Evolutionary conservation across 2,888 invertebrate genomes (phyloP), one percentile per base, ranked within the genome.

Genomic region (Cantharis nigra): DNA sequence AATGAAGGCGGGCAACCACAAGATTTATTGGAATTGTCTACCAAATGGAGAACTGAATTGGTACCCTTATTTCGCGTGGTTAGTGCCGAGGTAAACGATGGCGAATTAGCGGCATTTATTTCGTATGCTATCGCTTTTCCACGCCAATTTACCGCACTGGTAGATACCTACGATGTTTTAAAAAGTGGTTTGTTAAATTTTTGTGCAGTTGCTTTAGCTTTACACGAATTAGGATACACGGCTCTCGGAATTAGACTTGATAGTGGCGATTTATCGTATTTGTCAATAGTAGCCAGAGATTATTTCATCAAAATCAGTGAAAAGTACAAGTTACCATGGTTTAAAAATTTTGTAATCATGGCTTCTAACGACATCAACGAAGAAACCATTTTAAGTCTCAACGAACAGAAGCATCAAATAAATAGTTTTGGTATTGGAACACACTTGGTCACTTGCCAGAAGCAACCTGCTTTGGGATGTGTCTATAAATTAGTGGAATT

Each of bases 341-440:
- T 98, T 89, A 91, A 93, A 30, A 91, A 93, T 80, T 88, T 98
- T 79, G 95, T 93, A 65, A 98, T 99, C 82, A 97, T 99, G 75
- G 99, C 98, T 1, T 98, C 98, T 63, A 99, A 99, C 88, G 98
- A 99, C 87, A 98, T 99, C 80, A 99, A 99, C 86, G 99, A 99
- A 88, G 98, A 99, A 81, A 99, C 98, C 0, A 98, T 99, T 85
- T 92, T 97, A 83, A 98, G 98, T 85, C 90, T 99, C 73, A 98
- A 98, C 87, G 98, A 98, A 86, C 98, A 99, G 88, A 96, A 95
- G 67, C 98, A 98, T 87, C 94, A 95, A 86, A 98, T 99, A 80
- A 95, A 98, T 90, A 94, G 96, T 83, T 98, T 97, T 88, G 98
- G 98, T 71, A 97, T 98, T 83, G 98, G 99, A 75, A 99, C 99